Base-by-base conservation (phyloP, 2,888 invertebrate species). In the Mesorhabditis sp. region DNA sequence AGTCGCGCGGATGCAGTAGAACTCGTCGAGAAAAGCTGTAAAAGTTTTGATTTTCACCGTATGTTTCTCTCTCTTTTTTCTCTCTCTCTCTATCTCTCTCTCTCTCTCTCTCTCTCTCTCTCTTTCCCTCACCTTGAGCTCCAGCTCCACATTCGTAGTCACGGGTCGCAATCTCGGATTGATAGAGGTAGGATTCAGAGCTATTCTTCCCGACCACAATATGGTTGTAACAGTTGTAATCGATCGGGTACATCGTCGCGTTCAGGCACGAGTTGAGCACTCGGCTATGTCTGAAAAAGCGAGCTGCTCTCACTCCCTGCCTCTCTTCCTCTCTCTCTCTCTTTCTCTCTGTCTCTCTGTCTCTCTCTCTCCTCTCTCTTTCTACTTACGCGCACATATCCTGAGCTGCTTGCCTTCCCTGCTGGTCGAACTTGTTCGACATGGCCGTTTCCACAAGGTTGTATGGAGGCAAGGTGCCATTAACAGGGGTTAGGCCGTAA, bases 111-210 rank as follows among this genome's bases (percentile, higher is more conserved):
- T 28, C 28, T 28, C 28, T 28, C 28, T 28, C 28, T 28, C 28
- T 28, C 28, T 28, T 2, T 28, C 28, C 28, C 28, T 50, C n/a
- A 50, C 58, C 2, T 50, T 50, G 7, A 50, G 7, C 7, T n/a
- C 58, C 58, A 50, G 58, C 58, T 13, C 58, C 58, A n/a, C 58
- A 50, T n/a, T 50, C 58, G n/a, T 50, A 50, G 58, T 50, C 58
- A n/a, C n/a, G 58, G 10, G n/a, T n/a, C 7, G 58, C 58, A n/a
- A 13, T 50, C 10, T 50, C 58, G 10, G 7, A 1, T n/a, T 13
- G 7, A n/a, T 13, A 50, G 7, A 10, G 10, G n/a, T 50, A 50
- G 7, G 58, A 50, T 13, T 50, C 58, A n/a, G 28, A 28, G 28
- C 2, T 50, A 10, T 50, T 50, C 10, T 50, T 50, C 7, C 58